A percentile compares a stretch with the other conserved stretches of the same genome.
These are phyloP conservation scores for Nesoenas mayeri DNA, from an alignment of 2,113 vertebrate species.

Conservation along the genomic window DNA sequence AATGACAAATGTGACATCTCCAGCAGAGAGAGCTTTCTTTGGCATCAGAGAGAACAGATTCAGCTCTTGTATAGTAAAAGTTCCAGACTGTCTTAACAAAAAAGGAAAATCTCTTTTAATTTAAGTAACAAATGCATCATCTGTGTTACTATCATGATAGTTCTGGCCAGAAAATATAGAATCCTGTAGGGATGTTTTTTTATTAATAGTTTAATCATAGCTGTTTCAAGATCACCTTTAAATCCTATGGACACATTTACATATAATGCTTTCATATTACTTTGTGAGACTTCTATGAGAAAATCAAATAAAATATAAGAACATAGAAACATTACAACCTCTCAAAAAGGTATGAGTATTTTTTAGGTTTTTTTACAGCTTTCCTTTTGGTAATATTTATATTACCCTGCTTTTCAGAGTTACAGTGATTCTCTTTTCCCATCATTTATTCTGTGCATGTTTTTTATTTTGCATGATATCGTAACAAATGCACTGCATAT, in stretches of 20 bases:
- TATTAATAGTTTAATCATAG: neutral
- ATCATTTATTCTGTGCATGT: neutral
- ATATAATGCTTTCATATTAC: neutral
- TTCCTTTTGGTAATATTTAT: neutral
- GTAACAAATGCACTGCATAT: neutral
- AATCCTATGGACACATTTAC: neutral
- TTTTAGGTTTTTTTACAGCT: neutral
- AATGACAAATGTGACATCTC: neutral
- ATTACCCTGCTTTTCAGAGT: neutral
- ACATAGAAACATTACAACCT: neutral
- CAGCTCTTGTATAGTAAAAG: neutral
- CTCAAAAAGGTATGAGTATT: neutral
- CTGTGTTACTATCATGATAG: neutral
- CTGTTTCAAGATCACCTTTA: neutral
- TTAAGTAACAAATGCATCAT: accelerated
- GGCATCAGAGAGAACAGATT: neutral
- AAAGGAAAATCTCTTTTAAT: neutral
- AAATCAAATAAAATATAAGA: neutral
- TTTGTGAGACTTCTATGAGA: neutral
- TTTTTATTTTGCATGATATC: neutral
- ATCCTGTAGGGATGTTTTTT: neutral
- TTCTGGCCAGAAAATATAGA: neutral
- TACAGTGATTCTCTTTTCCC: neutral
- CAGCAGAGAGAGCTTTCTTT: neutral
- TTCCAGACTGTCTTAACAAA: neutral